phyloP scores from a whole-genome alignment of 2,113 vertebrate species.

The Leptodactylus fuscus region DNA sequence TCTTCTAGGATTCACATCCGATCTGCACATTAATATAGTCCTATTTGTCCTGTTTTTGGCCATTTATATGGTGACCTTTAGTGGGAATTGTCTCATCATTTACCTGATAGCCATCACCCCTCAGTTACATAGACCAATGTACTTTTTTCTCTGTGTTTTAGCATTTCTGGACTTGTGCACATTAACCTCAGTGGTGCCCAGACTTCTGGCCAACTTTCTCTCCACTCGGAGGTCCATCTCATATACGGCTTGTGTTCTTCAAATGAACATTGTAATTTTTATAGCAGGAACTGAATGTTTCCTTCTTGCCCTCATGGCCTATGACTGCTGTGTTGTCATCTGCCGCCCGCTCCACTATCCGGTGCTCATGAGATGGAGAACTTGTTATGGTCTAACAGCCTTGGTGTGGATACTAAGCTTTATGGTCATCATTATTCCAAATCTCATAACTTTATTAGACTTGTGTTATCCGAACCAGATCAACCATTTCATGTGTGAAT shows the following conservation, averaged over 20 bases:
- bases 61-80: too few relatives aligned
- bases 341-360: constrained; percentile 66
- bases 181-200: too few relatives aligned
- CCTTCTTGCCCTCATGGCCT: constrained; percentile 67
- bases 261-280: constrained; percentile 66
- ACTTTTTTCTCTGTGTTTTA: too few relatives aligned
- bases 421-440: background rate
- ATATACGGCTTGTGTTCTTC: constrained; percentile 62
- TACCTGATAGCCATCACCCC: too few relatives aligned
- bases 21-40: constrained; percentile 89
- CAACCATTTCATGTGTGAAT: constrained; percentile 27
- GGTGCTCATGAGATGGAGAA: constrained; percentile 61
- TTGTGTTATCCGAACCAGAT: constrained; percentile 4
- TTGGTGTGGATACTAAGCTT: background rate
- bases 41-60: too few relatives aligned
- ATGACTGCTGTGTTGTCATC: constrained; percentile 49
- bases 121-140: too few relatives aligned
- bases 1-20: constrained; percentile 90
- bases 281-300: constrained; percentile 67
- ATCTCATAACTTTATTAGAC: background rate
- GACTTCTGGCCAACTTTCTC: constrained; percentile 62
- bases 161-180: too few relatives aligned
- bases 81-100: too few relatives aligned
- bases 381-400: background rate
- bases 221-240: constrained; percentile 59